These are phyloP conservation scores for Tragopan temminckii DNA, from an alignment of 2,797 vertebrate genomes.

Conservation along the genomic window DNA sequence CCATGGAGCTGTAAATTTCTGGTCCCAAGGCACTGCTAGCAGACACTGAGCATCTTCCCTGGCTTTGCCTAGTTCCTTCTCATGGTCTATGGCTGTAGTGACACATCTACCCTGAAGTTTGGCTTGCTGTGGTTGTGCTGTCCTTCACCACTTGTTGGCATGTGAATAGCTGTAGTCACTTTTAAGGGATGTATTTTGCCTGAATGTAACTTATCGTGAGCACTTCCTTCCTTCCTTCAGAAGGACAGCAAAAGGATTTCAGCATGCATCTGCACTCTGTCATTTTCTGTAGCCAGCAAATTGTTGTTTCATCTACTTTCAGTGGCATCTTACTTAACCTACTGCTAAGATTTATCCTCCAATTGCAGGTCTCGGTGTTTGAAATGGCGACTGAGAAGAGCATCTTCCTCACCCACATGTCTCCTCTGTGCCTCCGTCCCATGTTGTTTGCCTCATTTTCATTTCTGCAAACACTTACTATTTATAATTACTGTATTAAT, in stretches of 20 bases:
- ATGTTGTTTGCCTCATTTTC: background rate
- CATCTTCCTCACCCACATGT: background rate
- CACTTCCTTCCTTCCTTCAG: no score
- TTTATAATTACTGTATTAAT: slow-evolving; percentile 17
- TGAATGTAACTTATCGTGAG: background rate
- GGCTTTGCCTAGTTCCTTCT: background rate
- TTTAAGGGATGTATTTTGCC: background rate
- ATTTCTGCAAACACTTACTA: background rate
- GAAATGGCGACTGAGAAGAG: background rate
- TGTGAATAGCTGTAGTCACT: background rate
- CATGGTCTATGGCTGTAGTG: background rate
- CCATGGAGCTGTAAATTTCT: background rate
- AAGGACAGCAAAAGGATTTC: background rate
- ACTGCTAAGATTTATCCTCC: background rate
- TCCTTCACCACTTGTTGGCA: background rate
- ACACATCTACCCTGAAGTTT: background rate
- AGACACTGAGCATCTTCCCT: background rate
- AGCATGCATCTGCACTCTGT: background rate
- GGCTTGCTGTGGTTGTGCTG: background rate
- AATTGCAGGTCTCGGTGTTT: background rate
- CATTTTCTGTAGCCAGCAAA: background rate
- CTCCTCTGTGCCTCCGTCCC: background rate
- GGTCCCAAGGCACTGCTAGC: background rate
- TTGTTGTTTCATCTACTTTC: background rate
- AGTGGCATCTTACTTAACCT: background rate